These are phyloP conservation scores for Cepaea nemoralis DNA, from an alignment of 1,140 invertebrate species.

Conservation along the genomic window DNA sequence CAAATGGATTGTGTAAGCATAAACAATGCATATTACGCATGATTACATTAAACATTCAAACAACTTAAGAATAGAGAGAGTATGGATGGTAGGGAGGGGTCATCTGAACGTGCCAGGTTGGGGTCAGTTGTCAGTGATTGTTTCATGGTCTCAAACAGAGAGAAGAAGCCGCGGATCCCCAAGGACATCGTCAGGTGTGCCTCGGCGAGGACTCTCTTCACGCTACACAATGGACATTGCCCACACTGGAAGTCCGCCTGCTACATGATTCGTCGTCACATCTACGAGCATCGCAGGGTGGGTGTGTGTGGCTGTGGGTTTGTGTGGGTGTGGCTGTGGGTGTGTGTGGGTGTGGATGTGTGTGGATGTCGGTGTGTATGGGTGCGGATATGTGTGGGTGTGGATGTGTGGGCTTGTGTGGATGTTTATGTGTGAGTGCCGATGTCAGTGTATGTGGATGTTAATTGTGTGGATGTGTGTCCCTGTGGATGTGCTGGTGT, in stretches of 20 bases:
- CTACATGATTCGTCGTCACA: conserved; percentile 26
- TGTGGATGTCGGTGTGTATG: background rate
- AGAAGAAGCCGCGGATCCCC: conserved; percentile 26
- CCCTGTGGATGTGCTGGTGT: background rate
- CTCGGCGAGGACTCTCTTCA: conserved; percentile 19
- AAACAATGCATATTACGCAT: too few species aligned
- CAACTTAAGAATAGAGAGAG: too few species aligned
- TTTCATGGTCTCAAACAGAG: conserved; percentile 14
- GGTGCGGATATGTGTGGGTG: background rate
- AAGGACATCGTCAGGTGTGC: conserved; percentile 19
- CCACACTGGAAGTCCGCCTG: conserved; percentile 33
- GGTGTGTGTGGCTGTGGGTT: background rate
- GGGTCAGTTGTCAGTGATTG: too few species aligned
- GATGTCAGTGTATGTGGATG: background rate
- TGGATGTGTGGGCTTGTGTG: background rate
- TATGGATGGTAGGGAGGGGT: too few species aligned
- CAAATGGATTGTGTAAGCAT: too few species aligned
- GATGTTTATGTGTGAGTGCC: background rate
- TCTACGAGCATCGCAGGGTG: conserved; percentile 27
- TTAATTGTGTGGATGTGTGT: too few species aligned
- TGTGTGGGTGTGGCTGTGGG: background rate
- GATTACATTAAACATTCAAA: too few species aligned
- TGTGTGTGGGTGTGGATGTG: background rate
- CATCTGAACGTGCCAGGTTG: too few species aligned
- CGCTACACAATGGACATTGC: conserved; percentile 31